Evolutionary conservation across 2,888 invertebrate species (phyloP).

Genomic region (Drosophila leonis): DNA sequence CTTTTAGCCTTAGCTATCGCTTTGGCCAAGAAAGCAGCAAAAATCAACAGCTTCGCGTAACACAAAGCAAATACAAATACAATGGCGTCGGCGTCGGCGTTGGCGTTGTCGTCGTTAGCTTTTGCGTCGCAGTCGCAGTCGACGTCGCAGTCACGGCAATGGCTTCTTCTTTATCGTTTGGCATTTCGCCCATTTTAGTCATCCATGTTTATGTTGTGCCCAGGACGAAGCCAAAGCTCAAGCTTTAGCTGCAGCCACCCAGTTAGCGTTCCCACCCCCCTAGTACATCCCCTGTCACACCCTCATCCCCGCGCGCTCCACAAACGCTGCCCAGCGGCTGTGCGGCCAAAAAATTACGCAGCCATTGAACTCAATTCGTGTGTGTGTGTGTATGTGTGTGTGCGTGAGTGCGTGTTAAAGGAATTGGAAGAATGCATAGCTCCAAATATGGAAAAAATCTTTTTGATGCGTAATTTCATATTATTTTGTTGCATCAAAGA

Average conservation of each 20-base stretch:
- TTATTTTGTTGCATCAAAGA: background rate
- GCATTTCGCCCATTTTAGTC: conserved; percentile 82
- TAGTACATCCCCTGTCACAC: conserved; percentile 35
- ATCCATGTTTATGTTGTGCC: conserved; percentile 76
- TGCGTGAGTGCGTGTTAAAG: conserved; percentile 26
- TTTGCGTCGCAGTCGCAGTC: conserved; percentile 12
- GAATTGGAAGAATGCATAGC: conserved; percentile 33
- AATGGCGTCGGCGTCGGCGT: conserved; percentile 47
- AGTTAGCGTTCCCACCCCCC: conserved; percentile 50
- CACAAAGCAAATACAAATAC: conserved; percentile 72
- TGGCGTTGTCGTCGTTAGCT: conserved; percentile 26
- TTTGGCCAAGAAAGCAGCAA: conserved; percentile 59
- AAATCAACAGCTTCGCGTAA: conserved; percentile 72
- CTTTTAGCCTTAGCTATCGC: conserved; percentile 25
- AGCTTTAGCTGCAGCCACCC: conserved; percentile 54
- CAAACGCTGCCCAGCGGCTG: conserved; percentile 61
- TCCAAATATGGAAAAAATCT: conserved; percentile 15
- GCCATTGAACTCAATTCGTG: conserved; percentile 70
- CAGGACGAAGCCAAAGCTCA: conserved; percentile 56
- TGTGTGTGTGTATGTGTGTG: conserved; percentile 9
- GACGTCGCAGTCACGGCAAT: conserved; percentile 36
- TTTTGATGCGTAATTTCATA: background rate
- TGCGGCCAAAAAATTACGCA: conserved; percentile 77
- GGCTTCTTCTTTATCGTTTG: conserved; percentile 82
- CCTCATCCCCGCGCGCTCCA: background rate